A percentile compares a stretch with the other conserved stretches of the same genome.
Conservation (phyloP, 1,140 invertebrate genomes). For the Drosophila pseudoananassae region DNA sequence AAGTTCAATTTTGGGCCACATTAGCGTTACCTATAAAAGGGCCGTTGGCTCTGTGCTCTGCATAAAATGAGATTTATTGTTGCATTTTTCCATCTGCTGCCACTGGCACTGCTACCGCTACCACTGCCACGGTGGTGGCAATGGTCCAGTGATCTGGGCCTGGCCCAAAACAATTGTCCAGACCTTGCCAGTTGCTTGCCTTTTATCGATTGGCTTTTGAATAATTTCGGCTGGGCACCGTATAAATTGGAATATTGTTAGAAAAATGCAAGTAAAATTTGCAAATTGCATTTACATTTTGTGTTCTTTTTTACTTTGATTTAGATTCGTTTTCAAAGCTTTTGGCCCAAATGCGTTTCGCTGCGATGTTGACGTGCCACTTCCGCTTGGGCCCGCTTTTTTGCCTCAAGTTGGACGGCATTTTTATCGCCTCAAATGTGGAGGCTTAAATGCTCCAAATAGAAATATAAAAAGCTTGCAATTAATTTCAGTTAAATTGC, state of each 20-base stretch:
- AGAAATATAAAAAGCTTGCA: conserved; percentile 47
- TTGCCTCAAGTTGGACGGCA: conserved; percentile 53
- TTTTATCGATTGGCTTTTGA: conserved; percentile 55
- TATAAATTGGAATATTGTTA: conserved; percentile 73
- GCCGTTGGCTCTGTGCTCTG: conserved; percentile 62
- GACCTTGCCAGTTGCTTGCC: conserved; percentile 42
- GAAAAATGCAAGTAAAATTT: conserved; percentile 48
- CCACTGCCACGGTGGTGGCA: conserved; percentile 62
- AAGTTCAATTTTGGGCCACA: conserved; percentile 84
- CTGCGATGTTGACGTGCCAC: conserved; percentile 46
- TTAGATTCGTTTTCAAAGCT: conserved; percentile 15
- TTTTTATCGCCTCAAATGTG: conserved; percentile 39
- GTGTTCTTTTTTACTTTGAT: conserved; percentile 25
- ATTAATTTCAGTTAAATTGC: conserved; percentile 62
- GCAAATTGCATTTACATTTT: conserved; percentile 36
- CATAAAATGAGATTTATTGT: conserved; percentile 84
- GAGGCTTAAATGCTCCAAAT: conserved; percentile 16
- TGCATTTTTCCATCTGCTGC: conserved; percentile 68
- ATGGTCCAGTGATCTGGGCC: conserved; percentile 64
- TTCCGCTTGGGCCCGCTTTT: conserved; percentile 54
- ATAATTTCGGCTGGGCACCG: conserved; percentile 54
- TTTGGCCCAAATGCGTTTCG: conserved; percentile 24
- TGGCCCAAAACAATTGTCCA: conserved; percentile 64
- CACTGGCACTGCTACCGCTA: conserved; percentile 3
- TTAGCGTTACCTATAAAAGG: conserved; percentile 84